These are phyloP conservation scores for Eidolon helvum DNA, from an alignment of 2,113 vertebrate species.

Conservation along the genomic window DNA sequence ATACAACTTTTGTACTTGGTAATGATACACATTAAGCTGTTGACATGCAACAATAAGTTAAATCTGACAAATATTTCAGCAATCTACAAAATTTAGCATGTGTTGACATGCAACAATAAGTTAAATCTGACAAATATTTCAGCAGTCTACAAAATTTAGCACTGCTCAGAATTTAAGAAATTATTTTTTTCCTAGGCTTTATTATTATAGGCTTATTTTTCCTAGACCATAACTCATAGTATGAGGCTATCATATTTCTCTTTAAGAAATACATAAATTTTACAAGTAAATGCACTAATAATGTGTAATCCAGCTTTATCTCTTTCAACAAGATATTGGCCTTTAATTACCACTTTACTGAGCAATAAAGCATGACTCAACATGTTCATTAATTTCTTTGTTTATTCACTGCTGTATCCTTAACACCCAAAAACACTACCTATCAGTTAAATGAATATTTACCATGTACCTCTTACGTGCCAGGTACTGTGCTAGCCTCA, in stretches of 20 bases:
- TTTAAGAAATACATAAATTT: conserved; percentile 25
- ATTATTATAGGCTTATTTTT: not conserved
- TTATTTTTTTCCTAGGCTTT: not conserved
- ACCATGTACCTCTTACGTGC: not conserved
- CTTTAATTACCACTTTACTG: not conserved
- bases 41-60: not conserved
- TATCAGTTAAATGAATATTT: conserved; percentile 11
- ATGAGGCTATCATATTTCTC: not conserved
- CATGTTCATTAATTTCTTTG: not conserved
- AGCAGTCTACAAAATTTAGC: not conserved
- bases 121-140: not conserved
- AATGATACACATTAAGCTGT: not conserved
- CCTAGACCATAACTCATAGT: not conserved
- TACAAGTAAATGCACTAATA: not conserved
- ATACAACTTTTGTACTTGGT: not conserved
- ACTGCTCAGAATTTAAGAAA: not conserved
- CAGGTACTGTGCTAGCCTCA: not conserved
- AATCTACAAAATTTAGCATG: not conserved
- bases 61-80: not conserved
- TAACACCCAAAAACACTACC: not conserved
- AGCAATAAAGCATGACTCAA: conserved; percentile 40
- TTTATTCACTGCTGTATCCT: not conserved
- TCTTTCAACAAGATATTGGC: not conserved
- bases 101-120: not conserved
- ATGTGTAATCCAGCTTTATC: not conserved